Evolutionary conservation across 2,113 vertebrate species (phyloP), one percentile per base, ranked within the genome.

Genomic region (Rhea americana): DNA sequence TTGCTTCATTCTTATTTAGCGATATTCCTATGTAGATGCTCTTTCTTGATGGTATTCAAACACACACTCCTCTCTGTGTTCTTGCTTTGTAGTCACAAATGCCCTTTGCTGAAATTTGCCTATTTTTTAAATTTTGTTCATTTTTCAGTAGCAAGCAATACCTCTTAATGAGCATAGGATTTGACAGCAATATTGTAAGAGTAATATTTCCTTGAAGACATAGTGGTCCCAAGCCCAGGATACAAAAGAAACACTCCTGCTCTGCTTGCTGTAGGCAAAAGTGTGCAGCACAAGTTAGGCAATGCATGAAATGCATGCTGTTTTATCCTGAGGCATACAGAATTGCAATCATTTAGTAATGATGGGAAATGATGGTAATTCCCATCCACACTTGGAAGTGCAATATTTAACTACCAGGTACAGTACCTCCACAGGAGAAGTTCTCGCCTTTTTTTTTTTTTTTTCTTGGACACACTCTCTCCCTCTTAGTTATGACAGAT

Each of bases 291-390:
- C 10, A 18, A 32, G 35, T 78, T 32, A 55, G 55, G 26, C 37
- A 66, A 53, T 0, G 1, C 25, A 17, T 8, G 11, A 58, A 87
- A 89, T 35, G 35, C 35, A 35, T 35, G 35, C 24, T 53, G 14
- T 43, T 82, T 82, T 7, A 2, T 83, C 62, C 80, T 21, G 35
- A 90, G 72, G 39, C 39, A 61, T 15, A 32, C 11, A 39, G 28
- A 56, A 35, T 85, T 62, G 25, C 15, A 47, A 58, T n/a, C 16
- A 73, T 82, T 93, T 82, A 66, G 43, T 71, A 89, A 82, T 81
- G 4, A 77, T 41, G 73, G 68, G 76, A 86, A 91, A 48, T 72
- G 4, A 65, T 56, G 50, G 37, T 58, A 55, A 32, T 94, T 86
- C 61, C 66, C 58, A 43, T 65, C 14, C 61, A 53, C 0, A 3